These are phyloP conservation scores for Aporophyla lueneburgensis DNA, from an alignment of 2,888 invertebrate genomes.

Conservation along the genomic window DNA sequence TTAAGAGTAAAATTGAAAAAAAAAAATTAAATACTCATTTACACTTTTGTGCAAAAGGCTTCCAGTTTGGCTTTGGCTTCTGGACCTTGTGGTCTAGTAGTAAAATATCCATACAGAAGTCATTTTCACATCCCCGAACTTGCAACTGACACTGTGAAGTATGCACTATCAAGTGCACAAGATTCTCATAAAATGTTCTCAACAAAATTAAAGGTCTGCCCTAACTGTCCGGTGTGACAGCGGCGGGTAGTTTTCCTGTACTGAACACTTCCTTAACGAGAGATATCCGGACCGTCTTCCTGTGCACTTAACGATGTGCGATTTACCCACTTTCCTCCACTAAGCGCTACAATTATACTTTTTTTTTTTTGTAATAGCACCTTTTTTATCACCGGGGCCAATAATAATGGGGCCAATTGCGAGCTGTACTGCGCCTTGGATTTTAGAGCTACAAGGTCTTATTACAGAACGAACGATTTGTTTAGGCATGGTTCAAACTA, in stretches of 20 bases:
- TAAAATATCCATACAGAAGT: not conserved
- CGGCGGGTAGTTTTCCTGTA: conserved; percentile 60
- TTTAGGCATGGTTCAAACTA: too few relatives aligned
- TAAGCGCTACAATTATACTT: conserved; percentile 51
- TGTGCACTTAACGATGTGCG: conserved; percentile 58
- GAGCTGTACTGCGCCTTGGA: not conserved
- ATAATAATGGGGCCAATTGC: not conserved
- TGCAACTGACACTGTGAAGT: not conserved
- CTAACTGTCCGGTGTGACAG: conserved; percentile 50
- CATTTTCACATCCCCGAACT: not conserved
- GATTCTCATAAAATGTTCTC: not conserved
- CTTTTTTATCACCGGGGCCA: conserved; percentile 4
- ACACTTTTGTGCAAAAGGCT: too few relatives aligned
- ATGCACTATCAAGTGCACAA: not conserved
- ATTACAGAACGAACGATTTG: too few relatives aligned
- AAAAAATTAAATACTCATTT: too few relatives aligned
- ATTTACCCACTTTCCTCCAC: conserved; percentile 43
- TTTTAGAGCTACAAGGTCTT: too few relatives aligned
- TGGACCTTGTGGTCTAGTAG: too few relatives aligned
- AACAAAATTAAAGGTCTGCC: conserved; percentile 12
- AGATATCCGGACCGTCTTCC: conserved; percentile 63
- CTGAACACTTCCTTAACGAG: conserved; percentile 68
- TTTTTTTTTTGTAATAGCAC: conserved; percentile 17
- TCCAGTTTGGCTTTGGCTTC: too few relatives aligned
- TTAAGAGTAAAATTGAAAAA: too few relatives aligned